A percentile compares a stretch with the other conserved stretches of the same genome.
Evolutionary conservation across 2,797 vertebrate genomes (phyloP).

Genomic region (Diceros bicornis): DNA sequence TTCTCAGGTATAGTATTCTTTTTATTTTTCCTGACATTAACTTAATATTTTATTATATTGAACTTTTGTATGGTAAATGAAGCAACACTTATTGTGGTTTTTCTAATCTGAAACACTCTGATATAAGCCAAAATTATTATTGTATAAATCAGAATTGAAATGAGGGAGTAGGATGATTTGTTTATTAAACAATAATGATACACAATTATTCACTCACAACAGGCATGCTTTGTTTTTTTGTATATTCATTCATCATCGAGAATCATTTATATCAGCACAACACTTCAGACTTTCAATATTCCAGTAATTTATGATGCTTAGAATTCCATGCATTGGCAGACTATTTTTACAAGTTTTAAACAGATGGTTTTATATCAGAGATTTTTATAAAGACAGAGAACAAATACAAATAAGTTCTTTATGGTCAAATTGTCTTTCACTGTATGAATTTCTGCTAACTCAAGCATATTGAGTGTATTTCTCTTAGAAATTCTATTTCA

Average conservation of each 20-base stretch:
- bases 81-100: neutral
- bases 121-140: neutral
- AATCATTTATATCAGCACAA: slow-evolving; percentile 43
- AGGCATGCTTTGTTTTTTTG: slow-evolving; percentile 13
- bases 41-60: neutral
- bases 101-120: neutral
- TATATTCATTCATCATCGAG: slow-evolving; percentile 48
- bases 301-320: slow-evolving; percentile 82
- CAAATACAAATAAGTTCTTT: slow-evolving; percentile 86
- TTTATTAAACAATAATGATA: slow-evolving; percentile 61
- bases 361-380: slow-evolving; percentile 87
- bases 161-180: neutral
- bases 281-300: slow-evolving; percentile 73
- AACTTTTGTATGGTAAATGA: neutral
- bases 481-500: slow-evolving; percentile 77
- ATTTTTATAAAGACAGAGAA: slow-evolving; percentile 86
- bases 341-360: slow-evolving; percentile 87
- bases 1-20: neutral
- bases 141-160: slow-evolving; percentile 53
- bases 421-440: slow-evolving; percentile 84
- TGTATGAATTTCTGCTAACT: slow-evolving; percentile 83
- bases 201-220: slow-evolving; percentile 55
- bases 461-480: slow-evolving; percentile 79
- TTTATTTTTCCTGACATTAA: slow-evolving; percentile 5
- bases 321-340: slow-evolving; percentile 80